phyloP scores from a whole-genome alignment of 2,113 vertebrate genomes.

The Oplegnathus fasciatus region DNA sequence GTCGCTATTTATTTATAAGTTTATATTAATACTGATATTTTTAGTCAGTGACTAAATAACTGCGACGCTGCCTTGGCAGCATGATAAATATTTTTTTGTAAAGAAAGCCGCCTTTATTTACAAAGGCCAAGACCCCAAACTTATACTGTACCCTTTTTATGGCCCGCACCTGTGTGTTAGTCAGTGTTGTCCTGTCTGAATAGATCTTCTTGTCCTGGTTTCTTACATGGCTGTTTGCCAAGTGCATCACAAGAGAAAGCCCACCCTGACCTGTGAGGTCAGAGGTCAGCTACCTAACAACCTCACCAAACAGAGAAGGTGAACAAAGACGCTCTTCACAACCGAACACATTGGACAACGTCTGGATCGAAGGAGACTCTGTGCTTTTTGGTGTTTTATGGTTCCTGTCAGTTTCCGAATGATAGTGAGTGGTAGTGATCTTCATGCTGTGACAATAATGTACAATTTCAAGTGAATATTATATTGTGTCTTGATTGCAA shows the following conservation, averaged over 20 bases:
- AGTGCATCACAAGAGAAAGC: slow-evolving; percentile 67
- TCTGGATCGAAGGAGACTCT: slow-evolving; percentile 48
- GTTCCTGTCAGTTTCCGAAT: slow-evolving; percentile 57
- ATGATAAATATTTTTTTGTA: slow-evolving; percentile 92
- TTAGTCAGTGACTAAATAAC: slow-evolving; percentile 99
- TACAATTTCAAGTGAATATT: slow-evolving; percentile 69
- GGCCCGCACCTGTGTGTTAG: slow-evolving; percentile 75
- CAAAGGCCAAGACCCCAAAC: slow-evolving; percentile 87
- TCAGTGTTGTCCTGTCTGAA: slow-evolving; percentile 78
- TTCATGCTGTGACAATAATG: slow-evolving; percentile 77
- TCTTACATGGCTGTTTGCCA: slow-evolving; percentile 63
- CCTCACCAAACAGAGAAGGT: slow-evolving; percentile 67
- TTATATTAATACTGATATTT: slow-evolving; percentile 95
- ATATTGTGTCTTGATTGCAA: slow-evolving; percentile 61
- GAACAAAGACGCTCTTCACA: slow-evolving; percentile 55
- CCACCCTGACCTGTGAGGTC: slow-evolving; percentile 55
- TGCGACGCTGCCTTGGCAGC: slow-evolving; percentile 97
- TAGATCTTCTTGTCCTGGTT: slow-evolving; percentile 72
- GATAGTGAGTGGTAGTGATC: slow-evolving; percentile 60
- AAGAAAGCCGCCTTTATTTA: slow-evolving; percentile 96
- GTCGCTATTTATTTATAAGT: slow-evolving; percentile 94
- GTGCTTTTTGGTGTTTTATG: slow-evolving; percentile 76
- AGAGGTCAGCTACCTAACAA: slow-evolving; percentile 67
- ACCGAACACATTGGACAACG: slow-evolving; percentile 39
- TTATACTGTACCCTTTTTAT: slow-evolving; percentile 73